These are phyloP conservation scores for Drosophila burlai DNA, from an alignment of 1,140 invertebrate species.

Conservation along the genomic window DNA sequence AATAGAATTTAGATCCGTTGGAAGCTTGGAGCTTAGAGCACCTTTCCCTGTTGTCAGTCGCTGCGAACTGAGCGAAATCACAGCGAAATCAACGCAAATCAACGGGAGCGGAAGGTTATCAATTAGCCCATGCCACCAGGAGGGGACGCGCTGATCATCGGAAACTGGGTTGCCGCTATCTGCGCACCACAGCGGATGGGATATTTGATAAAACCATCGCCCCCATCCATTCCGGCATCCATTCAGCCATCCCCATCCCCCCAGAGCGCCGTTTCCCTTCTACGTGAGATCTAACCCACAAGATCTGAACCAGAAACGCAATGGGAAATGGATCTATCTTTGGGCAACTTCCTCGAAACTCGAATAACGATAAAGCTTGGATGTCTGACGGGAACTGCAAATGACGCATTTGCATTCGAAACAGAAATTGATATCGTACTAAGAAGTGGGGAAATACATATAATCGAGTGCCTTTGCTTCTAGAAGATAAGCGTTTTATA, in stretches of 20 bases:
- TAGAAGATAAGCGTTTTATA: slow-evolving; percentile 2
- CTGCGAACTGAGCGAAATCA: slow-evolving; percentile 43
- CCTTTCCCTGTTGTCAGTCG: slow-evolving; percentile 48
- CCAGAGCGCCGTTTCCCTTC: slow-evolving; percentile 12
- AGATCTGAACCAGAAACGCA: slow-evolving; percentile 29
- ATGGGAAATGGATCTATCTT: slow-evolving; percentile 11
- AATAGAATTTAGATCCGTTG: not conserved
- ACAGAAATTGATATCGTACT: slow-evolving; percentile 14
- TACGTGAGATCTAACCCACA: slow-evolving; percentile 68
- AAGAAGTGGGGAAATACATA: slow-evolving; percentile 20
- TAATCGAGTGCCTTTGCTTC: slow-evolving; percentile 1
- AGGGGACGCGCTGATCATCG: slow-evolving; percentile 44
- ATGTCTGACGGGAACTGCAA: slow-evolving; percentile 26
- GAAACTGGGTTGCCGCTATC: slow-evolving; percentile 54
- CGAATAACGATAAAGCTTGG: slow-evolving; percentile 17
- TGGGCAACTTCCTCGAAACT: slow-evolving; percentile 35
- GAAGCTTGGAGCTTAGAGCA: slow-evolving; percentile 31
- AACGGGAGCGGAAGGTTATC: slow-evolving; percentile 75
- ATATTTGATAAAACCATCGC: slow-evolving; percentile 52
- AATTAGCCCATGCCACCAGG: slow-evolving; percentile 56
- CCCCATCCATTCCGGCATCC: slow-evolving; percentile 10
- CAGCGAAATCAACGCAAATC: slow-evolving; percentile 46
- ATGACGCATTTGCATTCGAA: slow-evolving; percentile 48
- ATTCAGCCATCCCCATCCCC: not conserved
- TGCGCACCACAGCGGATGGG: slow-evolving; percentile 54